Evolutionary conservation across 1,140 invertebrate genomes (phyloP).

Genomic region (Penaeus chinensis): DNA sequence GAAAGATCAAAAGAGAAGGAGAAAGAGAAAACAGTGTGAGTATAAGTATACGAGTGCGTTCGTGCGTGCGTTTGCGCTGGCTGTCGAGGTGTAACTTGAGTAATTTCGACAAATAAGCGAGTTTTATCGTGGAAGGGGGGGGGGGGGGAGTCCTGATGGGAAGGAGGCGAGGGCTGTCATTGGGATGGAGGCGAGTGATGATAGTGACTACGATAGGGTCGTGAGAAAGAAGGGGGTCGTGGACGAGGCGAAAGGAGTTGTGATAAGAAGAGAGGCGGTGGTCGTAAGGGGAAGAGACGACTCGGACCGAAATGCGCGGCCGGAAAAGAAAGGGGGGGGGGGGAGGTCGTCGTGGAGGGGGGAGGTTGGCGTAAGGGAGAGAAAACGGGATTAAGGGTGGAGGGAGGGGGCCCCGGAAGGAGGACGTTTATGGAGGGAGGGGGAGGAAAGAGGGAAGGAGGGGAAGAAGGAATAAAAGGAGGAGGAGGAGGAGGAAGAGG

Average conservation of each 20-base stretch:
- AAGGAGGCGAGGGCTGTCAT: conserved; percentile 18
- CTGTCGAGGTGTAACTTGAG: too few species aligned
- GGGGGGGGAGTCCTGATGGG: background rate
- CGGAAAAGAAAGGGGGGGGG: background rate
- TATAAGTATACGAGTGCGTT: too few species aligned
- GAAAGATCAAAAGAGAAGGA: too few species aligned
- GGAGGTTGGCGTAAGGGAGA: background rate
- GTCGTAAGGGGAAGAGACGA: too few species aligned
- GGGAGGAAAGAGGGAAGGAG: background rate
- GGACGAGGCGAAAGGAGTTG: background rate
- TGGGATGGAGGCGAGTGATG: background rate
- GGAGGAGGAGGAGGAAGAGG: too few species aligned
- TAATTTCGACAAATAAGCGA: too few species aligned
- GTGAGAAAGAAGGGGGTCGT: background rate
- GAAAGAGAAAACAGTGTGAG: too few species aligned
- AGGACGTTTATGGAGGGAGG: background rate
- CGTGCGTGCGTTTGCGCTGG: too few species aligned
- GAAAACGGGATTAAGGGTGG: background rate
- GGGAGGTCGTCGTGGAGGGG: background rate
- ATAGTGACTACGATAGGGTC: background rate
- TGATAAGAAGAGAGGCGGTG: background rate
- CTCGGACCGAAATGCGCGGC: too few species aligned
- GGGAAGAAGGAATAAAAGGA: background rate
- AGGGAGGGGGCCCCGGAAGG: background rate
- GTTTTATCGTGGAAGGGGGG: too few species aligned